Base-by-base conservation (phyloP, 2,888 invertebrate genomes). In the Helicoverpa assulta region DNA sequence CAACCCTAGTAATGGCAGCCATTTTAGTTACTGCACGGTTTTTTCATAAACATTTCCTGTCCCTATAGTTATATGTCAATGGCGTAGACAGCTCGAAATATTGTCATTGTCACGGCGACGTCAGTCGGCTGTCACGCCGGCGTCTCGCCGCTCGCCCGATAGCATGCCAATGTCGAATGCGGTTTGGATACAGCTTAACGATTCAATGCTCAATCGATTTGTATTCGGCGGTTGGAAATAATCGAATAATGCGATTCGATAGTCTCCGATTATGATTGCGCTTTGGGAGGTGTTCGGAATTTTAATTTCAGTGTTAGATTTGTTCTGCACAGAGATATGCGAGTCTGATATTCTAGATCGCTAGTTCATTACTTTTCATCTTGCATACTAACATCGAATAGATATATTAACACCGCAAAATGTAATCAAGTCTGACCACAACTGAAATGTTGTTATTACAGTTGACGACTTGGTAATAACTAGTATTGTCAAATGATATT, bases 21-120 rank as follows among this genome's bases (percentile, higher is more conserved):
- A n/a, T n/a, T n/a, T n/a, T n/a, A n/a, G n/a, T n/a, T n/a, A n/a
- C n/a, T n/a, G n/a, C n/a, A n/a, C n/a, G n/a, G n/a, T n/a, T n/a
- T n/a, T n/a, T n/a, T n/a, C n/a, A n/a, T n/a, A n/a, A n/a, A n/a
- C n/a, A n/a, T n/a, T n/a, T n/a, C n/a, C n/a, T n/a, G n/a, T n/a
- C n/a, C n/a, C n/a, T n/a, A n/a, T n/a, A n/a, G n/a, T n/a, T n/a
- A n/a, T n/a, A n/a, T n/a, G n/a, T n/a, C n/a, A n/a, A n/a, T n/a
- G n/a, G 81, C 73, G 76, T 78, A 80, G 74, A 76, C 81, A 79
- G 76, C 43, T 69, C 84, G 84, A 83, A 81, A 86, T 85, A 86
- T 83, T 79, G 83, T 80, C 77, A 79, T 73, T 81, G 83, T 83
- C 78, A 80, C 64, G 67, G 37, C 37, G 62, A 65, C 57, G 76